Conservation (phyloP, 2,797 vertebrate genomes). For the Hyperoplus lanceolatus region DNA sequence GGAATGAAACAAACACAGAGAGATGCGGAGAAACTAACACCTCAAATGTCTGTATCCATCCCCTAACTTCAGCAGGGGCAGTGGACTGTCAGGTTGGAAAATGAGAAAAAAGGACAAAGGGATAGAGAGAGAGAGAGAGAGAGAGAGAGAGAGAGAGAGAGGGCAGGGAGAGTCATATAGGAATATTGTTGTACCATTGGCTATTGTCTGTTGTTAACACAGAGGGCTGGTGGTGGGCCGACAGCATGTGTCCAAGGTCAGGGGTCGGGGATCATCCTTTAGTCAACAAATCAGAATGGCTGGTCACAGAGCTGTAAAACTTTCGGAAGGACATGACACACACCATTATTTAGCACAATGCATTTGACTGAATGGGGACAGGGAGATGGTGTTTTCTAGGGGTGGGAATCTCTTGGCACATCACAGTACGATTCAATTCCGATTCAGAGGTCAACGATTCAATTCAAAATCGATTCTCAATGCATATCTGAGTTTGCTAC, state of each 20-base stretch:
- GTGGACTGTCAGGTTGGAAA: constrained; percentile 58
- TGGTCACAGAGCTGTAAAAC: constrained; percentile 53
- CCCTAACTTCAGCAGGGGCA: constrained; percentile 38
- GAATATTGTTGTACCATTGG: background rate
- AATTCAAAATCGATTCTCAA: no score
- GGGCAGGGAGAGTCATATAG: constrained; percentile 45
- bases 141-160: constrained; percentile 59
- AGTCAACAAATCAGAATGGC: constrained; percentile 40
- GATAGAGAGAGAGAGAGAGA: constrained; percentile 50
- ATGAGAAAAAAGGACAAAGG: constrained; percentile 65
- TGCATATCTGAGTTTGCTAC: no score
- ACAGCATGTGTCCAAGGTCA: constrained; percentile 60
- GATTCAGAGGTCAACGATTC: no score
- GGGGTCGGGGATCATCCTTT: constrained; percentile 60
- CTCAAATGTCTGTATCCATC: constrained; percentile 9
- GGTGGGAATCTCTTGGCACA: no score
- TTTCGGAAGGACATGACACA: constrained; percentile 24
- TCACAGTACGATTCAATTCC: no score
- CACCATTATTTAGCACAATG: background rate
- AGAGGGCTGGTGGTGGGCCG: constrained; percentile 31
- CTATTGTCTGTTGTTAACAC: constrained; percentile 32
- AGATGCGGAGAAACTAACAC: constrained; percentile 31
- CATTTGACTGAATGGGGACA: constrained; percentile 1
- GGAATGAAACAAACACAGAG: constrained; percentile 32
- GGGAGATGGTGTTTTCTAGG: background rate